phyloP scores from a whole-genome alignment of 53 echinoderm and acorn worm genomes.

The Paelopatides confundens region DNA sequence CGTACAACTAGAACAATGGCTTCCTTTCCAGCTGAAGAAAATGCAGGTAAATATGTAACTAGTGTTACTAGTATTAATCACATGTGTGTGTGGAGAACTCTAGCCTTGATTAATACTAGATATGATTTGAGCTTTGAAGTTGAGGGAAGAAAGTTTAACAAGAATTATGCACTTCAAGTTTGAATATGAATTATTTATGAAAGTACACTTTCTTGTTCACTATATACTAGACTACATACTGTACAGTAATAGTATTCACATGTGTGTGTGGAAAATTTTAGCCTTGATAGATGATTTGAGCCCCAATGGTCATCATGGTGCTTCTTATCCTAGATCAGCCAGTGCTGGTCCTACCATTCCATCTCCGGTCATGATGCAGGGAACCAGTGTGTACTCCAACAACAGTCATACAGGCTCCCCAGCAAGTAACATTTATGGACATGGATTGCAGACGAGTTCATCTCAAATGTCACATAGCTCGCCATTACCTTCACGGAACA shows the following conservation, averaged over 20 bases:
- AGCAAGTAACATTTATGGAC: constrained; percentile 4
- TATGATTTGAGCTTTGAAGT: too few species aligned
- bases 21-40: neutral
- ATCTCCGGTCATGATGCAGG: constrained; percentile 87
- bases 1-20: neutral
- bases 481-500: constrained; percentile 76
- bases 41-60: neutral
- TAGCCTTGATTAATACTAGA: too few species aligned
- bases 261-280: too few species aligned
- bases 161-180: too few species aligned
- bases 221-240: too few species aligned
- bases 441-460: constrained; percentile 42
- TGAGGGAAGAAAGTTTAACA: too few species aligned
- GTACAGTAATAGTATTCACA: too few species aligned
- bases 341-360: constrained; percentile 85
- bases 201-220: too few species aligned
- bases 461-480: constrained; percentile 73
- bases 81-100: too few species aligned
- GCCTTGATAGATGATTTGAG: too few species aligned
- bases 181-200: too few species aligned
- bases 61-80: too few species aligned
- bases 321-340: constrained; percentile 66
- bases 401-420: neutral
- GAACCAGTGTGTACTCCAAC: constrained; percentile 79
- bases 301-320: constrained; percentile 78